phyloP scores from a whole-genome alignment of 2,113 vertebrate genomes.

The Anas platyrhynchos region DNA sequence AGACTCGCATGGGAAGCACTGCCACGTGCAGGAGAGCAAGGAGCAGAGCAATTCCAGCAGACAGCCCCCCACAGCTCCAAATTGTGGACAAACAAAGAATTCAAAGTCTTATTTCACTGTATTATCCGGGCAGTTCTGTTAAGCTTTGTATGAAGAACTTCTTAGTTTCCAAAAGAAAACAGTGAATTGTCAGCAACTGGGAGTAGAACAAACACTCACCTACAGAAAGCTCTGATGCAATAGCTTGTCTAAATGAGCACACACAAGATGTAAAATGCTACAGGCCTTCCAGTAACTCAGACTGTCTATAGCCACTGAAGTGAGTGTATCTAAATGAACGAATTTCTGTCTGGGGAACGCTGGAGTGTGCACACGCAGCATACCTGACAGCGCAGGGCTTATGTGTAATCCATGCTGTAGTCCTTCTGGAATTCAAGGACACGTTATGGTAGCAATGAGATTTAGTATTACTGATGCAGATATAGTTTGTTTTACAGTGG shows the following conservation, averaged over 20 bases:
- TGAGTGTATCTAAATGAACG: background rate
- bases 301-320: background rate
- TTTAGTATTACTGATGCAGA: background rate
- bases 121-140: background rate
- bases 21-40: background rate
- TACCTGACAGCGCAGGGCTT: background rate
- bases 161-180: background rate
- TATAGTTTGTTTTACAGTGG: background rate
- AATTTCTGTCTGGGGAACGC: background rate
- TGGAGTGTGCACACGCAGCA: background rate
- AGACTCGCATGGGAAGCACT: background rate
- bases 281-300: background rate
- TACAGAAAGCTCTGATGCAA: background rate
- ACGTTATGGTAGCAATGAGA: background rate
- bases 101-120: background rate
- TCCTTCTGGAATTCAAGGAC: background rate
- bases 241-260: background rate
- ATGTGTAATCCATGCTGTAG: background rate
- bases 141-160: background rate
- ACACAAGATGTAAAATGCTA: background rate
- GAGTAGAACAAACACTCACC: background rate
- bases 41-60: background rate
- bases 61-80: background rate
- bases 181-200: background rate
- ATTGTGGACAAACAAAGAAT: background rate